A percentile compares a stretch with the other conserved stretches of the same genome.
Evolutionary conservation across 1,140 invertebrate species (phyloP).

Genomic region (Drosophila kepulauana): DNA sequence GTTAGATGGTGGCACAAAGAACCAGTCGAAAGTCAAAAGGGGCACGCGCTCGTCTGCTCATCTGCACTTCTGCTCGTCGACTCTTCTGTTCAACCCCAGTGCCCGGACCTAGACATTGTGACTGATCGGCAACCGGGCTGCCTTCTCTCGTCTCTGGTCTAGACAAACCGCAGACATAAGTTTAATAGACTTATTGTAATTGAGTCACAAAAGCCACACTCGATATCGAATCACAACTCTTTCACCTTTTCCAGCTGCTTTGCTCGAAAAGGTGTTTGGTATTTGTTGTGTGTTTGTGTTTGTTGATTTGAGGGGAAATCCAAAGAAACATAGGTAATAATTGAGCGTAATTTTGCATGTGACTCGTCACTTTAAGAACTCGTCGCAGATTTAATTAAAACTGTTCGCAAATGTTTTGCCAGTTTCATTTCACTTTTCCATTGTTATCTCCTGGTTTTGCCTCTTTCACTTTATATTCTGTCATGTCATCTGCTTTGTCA

Average conservation of each 20-base stretch:
- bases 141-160: slow-evolving; percentile 41
- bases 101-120: slow-evolving; percentile 53
- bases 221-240: slow-evolving; percentile 71
- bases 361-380: slow-evolving; percentile 35
- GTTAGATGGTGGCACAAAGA: slow-evolving; percentile 65
- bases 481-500: slow-evolving; percentile 56
- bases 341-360: slow-evolving; percentile 61
- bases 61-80: slow-evolving; percentile 30
- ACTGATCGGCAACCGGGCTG: slow-evolving; percentile 53
- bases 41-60: slow-evolving; percentile 62
- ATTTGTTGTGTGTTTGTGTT: not conserved
- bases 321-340: slow-evolving; percentile 20
- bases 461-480: slow-evolving; percentile 3
- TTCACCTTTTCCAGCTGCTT: slow-evolving; percentile 55
- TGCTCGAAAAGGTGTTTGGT: slow-evolving; percentile 46
- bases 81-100: slow-evolving; percentile 14
- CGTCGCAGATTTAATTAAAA: slow-evolving; percentile 68
- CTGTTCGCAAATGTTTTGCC: slow-evolving; percentile 60
- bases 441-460: slow-evolving; percentile 1
- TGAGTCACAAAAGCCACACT: slow-evolving; percentile 82
- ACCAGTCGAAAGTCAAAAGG: slow-evolving; percentile 70
- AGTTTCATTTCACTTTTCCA: slow-evolving; percentile 28
- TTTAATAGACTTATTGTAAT: slow-evolving; percentile 84
- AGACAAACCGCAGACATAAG: slow-evolving; percentile 71
- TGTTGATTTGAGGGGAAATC: not conserved